Base-by-base conservation (phyloP, 1,140 invertebrate species). In the Fopius arisanus region DNA sequence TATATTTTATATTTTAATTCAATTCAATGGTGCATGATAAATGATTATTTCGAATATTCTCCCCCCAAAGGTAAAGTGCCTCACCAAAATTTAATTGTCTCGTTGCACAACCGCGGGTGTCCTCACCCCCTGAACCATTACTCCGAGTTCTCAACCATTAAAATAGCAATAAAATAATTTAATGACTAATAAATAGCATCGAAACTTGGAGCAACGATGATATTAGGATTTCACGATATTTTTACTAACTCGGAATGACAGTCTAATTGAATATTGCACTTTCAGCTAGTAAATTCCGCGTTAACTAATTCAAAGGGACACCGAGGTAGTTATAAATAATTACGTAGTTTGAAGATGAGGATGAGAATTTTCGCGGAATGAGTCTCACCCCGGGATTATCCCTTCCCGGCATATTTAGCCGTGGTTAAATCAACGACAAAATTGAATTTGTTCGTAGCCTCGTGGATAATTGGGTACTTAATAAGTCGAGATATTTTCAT, bases 401-500 rank as follows among this genome's bases (percentile, higher is more conserved):
- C 54, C 1, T n/a, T 48, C 43, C 2, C 54, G 19, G 54, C 54
- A 59, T 59, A 59, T 21, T 59, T 59, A 59, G 54, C 23, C 19
- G n/a, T 5, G 54, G 54, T 59, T 59, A 59, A 26, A 59, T 59
- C 21, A 26, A 26, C 54, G 23, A 59, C 16, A 59, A n/a, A 59
- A 59, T 59, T 59, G 54, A 59, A 59, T 59, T 59, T 59, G 54
- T 59, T 23, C 7, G 54, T 28, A 12, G 54, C n/a, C 7, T 59
- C 21, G 33, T 37, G 54, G 19, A 26, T 59, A 59, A 59, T 14
- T 59, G 3, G 54, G 19, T 26, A 59, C 21, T 59, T 59, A 59
- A 59, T 59, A 59, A 59, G 23, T 23, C 54, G 19, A 28, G 23
- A 26, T 59, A 59, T 59, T 26, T 59, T 59, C 28, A 75, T 51